phyloP scores from a whole-genome alignment of 1,140 invertebrate species.

The Agraylea sexmaculata region DNA sequence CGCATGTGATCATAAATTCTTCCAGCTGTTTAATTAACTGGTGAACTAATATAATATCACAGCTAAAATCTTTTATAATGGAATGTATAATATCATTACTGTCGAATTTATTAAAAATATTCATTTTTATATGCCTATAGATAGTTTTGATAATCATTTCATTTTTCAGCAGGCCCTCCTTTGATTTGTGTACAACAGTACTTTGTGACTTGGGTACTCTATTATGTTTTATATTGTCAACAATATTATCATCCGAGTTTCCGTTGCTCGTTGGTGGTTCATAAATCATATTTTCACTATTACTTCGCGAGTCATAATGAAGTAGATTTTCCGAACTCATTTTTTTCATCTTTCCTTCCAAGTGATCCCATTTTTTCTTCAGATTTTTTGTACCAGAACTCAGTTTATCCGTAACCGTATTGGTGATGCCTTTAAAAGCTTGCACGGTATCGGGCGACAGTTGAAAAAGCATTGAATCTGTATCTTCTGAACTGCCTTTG shows the following conservation, averaged over 20 bases:
- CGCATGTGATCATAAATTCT: slow-evolving; percentile 30
- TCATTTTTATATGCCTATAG: slow-evolving; percentile 16
- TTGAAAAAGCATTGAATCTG: slow-evolving; percentile 28
- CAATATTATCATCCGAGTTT: background rate
- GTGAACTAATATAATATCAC: slow-evolving; percentile 36
- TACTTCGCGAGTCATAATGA: too few relatives aligned
- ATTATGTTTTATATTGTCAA: background rate
- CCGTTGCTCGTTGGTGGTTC: background rate
- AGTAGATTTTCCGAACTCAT: slow-evolving; percentile 17
- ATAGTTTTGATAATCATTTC: slow-evolving; percentile 12
- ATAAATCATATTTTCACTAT: background rate
- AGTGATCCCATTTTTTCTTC: slow-evolving; percentile 35
- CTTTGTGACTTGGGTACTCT: background rate
- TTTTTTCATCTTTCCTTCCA: slow-evolving; percentile 20
- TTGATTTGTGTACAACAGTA: slow-evolving; percentile 16
- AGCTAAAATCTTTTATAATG: slow-evolving; percentile 29
- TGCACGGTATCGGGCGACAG: slow-evolving; percentile 33
- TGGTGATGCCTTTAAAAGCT: slow-evolving; percentile 39
- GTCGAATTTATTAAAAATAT: slow-evolving; percentile 16
- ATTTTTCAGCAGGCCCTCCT: slow-evolving; percentile 16
- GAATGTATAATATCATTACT: slow-evolving; percentile 24
- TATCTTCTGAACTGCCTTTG: slow-evolving; percentile 20
- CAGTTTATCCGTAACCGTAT: slow-evolving; percentile 37
- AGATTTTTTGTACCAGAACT: slow-evolving; percentile 38
- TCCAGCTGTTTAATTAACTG: slow-evolving; percentile 32